Percentiles rank a stretch among this genome's conserved stretches.
Conservation (phyloP, 2,797 vertebrate genomes). For the Hephaestus fuliginosus region DNA sequence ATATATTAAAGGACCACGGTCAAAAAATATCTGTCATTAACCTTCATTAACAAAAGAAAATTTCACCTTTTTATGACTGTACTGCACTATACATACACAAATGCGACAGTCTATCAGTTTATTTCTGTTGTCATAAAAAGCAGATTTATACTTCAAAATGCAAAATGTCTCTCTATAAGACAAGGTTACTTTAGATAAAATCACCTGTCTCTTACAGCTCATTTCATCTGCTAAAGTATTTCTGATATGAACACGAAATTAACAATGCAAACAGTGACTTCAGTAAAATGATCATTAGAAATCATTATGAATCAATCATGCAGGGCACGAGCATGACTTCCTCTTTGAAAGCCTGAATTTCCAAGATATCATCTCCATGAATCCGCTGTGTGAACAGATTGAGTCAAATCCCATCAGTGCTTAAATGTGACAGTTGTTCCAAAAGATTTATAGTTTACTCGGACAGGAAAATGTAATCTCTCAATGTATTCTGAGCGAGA, state of each 20-base stretch:
- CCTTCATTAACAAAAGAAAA: neutral
- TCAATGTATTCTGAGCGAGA: conserved; percentile 45
- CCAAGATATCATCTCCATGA: conserved; percentile 23
- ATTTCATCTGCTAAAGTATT: neutral
- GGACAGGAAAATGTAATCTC: conserved; percentile 59
- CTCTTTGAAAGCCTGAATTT: conserved; percentile 36
- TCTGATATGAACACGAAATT: neutral
- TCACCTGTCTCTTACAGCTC: neutral
- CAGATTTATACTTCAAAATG: neutral
- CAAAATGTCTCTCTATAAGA: neutral
- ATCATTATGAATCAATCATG: neutral
- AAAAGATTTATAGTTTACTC: conserved; percentile 52
- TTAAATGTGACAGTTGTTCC: conserved; percentile 41
- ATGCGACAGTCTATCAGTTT: neutral
- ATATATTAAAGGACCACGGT: neutral
- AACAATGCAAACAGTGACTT: neutral
- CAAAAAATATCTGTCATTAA: neutral
- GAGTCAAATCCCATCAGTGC: conserved; percentile 34
- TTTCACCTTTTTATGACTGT: neutral
- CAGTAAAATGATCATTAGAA: conserved; percentile 9
- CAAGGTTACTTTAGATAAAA: neutral
- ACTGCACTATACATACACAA: neutral
- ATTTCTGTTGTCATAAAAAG: neutral
- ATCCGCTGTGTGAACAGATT: conserved; percentile 43
- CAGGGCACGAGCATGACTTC: conserved; percentile 9